phyloP scores from a whole-genome alignment of 2,797 vertebrate species.

The Lepilemur ruficaudatus region DNA sequence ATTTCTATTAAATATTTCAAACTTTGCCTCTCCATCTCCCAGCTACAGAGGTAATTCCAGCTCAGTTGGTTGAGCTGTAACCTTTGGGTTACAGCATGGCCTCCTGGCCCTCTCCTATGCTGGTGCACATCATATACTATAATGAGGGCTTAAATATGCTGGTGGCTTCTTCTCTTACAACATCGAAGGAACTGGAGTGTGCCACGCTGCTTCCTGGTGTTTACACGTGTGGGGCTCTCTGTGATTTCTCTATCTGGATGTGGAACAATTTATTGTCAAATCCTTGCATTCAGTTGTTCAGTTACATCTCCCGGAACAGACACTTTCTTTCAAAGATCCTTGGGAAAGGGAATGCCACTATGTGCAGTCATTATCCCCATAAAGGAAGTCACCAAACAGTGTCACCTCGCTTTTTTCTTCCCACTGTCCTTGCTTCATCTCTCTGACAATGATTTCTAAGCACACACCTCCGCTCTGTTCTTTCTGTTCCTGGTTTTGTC shows the following conservation, averaged over 20 bases:
- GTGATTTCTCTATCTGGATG: background rate
- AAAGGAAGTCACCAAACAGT: background rate
- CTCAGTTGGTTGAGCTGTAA: background rate
- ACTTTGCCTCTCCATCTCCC: background rate
- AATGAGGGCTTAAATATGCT: background rate
- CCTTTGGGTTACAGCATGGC: background rate
- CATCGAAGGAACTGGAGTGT: background rate
- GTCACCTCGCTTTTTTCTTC: background rate
- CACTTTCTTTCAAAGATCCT: background rate
- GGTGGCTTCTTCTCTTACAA: background rate
- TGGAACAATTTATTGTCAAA: background rate
- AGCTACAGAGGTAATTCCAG: background rate
- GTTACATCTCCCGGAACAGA: background rate
- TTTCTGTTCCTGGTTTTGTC: background rate
- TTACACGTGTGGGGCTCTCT: background rate
- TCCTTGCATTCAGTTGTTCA: background rate
- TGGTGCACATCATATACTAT: background rate
- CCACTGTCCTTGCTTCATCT: background rate
- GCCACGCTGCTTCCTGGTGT: background rate
- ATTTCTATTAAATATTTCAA: background rate
- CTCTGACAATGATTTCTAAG: background rate
- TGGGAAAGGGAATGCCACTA: background rate
- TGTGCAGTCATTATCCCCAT: background rate
- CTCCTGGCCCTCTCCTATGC: too few species aligned
- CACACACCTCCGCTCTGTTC: background rate